Conservation (phyloP, 2,888 invertebrate species). For the Melinaea marsaeus region DNA sequence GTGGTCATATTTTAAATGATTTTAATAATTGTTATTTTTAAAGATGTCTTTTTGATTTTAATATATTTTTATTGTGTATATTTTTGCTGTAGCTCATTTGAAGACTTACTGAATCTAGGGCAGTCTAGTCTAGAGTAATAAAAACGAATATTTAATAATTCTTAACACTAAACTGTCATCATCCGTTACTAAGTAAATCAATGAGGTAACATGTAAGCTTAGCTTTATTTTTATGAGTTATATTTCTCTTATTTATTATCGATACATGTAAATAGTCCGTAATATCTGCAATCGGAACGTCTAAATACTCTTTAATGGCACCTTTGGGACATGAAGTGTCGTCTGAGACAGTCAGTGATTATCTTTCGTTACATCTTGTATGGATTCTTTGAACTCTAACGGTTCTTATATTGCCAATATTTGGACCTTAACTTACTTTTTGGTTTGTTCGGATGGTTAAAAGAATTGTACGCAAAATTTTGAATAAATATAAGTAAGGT, state of each 20-base stretch:
- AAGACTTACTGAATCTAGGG: no score
- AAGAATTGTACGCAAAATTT: no score
- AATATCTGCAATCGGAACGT: constrained; percentile 1
- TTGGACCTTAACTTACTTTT: not conserved
- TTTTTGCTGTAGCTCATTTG: no score
- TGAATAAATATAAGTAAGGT: no score
- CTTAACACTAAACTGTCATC: not conserved
- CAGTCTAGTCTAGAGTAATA: not conserved
- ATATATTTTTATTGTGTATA: no score
- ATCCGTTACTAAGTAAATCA: not conserved
- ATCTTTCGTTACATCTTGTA: constrained; percentile 13
- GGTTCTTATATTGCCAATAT: constrained; percentile 32
- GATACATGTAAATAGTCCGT: constrained; percentile 24
- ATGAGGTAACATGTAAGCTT: not conserved
- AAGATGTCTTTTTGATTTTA: no score
- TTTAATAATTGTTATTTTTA: no score
- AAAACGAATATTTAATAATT: not conserved
- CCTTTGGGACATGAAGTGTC: not conserved
- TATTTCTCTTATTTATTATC: constrained; percentile 47
- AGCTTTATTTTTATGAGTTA: constrained; percentile 4
- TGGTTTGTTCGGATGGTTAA: not conserved
- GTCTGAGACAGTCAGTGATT: not conserved
- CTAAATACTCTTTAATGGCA: not conserved
- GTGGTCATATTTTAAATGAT: no score
- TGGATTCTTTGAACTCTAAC: constrained; percentile 31